Evolutionary conservation across 1,140 invertebrate genomes (phyloP), one percentile per base, ranked within the genome.

Genomic region (Rhagoletis pomonella): DNA sequence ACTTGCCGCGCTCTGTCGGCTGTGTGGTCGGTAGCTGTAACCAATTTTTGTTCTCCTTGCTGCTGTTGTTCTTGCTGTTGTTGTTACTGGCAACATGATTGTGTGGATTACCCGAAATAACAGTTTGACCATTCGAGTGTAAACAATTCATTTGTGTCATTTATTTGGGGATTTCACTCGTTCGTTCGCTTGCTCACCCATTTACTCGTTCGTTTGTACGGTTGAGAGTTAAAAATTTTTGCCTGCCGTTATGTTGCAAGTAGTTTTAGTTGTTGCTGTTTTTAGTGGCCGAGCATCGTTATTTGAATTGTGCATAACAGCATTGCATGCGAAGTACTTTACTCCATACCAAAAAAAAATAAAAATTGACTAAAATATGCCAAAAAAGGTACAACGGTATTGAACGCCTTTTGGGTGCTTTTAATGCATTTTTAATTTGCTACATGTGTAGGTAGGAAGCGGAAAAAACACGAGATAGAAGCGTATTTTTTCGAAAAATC

Each of bases 41-140:
- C 67, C 17, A 73, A 44, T 50, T 81, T 81, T 81, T 81, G 73
- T 19, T 42, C 17, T 47, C 3, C 1, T n/a, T 47, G 10, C 14
- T 73, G 69, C 12, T 47, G 44, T 17, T 44, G 3, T 5, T 81
- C 6, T 55, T 81, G 47, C 9, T 55, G 47, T 19, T 55, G 47
- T 55, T 55, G 44, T 81, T 81, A 81, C 55, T 81, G 14, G 47
- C 73, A 55, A 81, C 73, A 81, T 81, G 73, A 81, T 81, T 81
- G 73, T 65, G 85, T 65, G 85, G 85, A 86, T 86, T 86, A 86
- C 59, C 59, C 73, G 47, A 65, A 86, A 86, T 65, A 86, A 86
- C 85, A 86, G 85, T 86, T 81, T 86, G 85, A 86, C 85, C 85
- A 86, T 86, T 86, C 85, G 85, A 64, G 85, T 86, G 85, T 86